phyloP scores from a whole-genome alignment of 2,888 invertebrate species.

The Cenopis cana region DNA sequence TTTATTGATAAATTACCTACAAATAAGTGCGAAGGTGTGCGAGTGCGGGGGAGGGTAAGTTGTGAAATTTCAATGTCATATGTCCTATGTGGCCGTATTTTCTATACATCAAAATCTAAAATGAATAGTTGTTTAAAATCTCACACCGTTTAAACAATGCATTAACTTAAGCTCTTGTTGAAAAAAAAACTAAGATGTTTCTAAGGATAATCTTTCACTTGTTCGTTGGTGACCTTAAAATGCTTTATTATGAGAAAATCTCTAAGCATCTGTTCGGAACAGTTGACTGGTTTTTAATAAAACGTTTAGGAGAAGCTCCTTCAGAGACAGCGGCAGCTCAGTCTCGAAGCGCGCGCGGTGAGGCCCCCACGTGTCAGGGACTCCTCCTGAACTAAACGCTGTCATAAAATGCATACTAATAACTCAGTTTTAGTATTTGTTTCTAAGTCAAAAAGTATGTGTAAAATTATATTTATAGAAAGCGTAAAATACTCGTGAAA shows the following conservation, averaged over 20 bases:
- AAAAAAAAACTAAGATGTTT: conserved; percentile 2
- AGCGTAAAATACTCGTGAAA: neutral
- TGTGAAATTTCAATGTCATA: too few relatives aligned
- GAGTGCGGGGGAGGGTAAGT: too few relatives aligned
- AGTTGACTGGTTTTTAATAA: conserved; percentile 40
- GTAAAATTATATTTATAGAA: neutral
- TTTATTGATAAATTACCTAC: too few relatives aligned
- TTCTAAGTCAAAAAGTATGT: neutral
- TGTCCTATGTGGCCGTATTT: too few relatives aligned
- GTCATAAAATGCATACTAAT: neutral
- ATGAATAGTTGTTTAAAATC: too few relatives aligned
- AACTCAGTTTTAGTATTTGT: neutral
- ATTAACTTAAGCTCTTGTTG: neutral
- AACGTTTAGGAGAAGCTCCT: conserved; percentile 12
- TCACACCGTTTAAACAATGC: neutral
- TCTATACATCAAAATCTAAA: too few relatives aligned
- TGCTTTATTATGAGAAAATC: conserved; percentile 27
- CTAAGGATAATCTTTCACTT: neutral
- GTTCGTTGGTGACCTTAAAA: conserved; percentile 17
- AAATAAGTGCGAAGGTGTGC: too few relatives aligned
- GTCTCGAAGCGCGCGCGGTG: conserved; percentile 34
- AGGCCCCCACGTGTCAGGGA: conserved; percentile 4
- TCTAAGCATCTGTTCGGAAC: conserved; percentile 27
- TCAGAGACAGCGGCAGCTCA: conserved; percentile 15
- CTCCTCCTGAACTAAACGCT: neutral